Percentiles rank a stretch among this genome's conserved stretches.
Conservation (phyloP, 2,888 invertebrate genomes). For the Platynereis dumerilii region DNA sequence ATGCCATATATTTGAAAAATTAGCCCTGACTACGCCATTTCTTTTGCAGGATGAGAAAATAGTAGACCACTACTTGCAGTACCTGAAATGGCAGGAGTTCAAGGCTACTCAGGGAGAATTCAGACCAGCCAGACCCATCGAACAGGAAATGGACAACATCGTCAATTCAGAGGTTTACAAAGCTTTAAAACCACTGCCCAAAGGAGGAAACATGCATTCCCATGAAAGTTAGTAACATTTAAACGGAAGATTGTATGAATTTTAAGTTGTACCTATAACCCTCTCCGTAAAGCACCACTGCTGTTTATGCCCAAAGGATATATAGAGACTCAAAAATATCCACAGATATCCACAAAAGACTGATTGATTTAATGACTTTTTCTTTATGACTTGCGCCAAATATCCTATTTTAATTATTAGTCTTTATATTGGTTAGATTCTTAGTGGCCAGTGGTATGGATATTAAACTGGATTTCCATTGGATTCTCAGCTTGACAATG, state of each 20-base stretch:
- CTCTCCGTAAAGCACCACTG: no score
- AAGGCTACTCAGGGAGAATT: conserved; percentile 30
- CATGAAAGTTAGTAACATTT: conserved; percentile 37
- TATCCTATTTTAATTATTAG: no score
- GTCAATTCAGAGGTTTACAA: conserved; percentile 33
- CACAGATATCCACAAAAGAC: no score
- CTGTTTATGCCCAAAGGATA: no score
- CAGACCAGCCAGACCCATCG: conserved; percentile 34
- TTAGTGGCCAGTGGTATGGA: no score
- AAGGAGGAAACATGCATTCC: conserved; percentile 39
- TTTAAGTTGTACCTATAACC: neutral
- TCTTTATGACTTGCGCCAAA: no score
- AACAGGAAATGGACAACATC: conserved; percentile 31
- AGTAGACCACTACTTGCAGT: conserved; percentile 36
- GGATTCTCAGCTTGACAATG: no score
- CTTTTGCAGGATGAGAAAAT: conserved; percentile 32
- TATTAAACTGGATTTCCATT: no score
- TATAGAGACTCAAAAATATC: no score
- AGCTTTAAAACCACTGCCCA: conserved; percentile 35
- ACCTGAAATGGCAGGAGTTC: conserved; percentile 38
- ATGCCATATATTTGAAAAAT: neutral
- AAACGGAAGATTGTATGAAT: neutral
- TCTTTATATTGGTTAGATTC: no score
- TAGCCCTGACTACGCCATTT: neutral
- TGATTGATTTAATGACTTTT: no score